Base-by-base conservation (phyloP, 92 coral and sea anemone genomes). In the Ricordea florida region DNA sequence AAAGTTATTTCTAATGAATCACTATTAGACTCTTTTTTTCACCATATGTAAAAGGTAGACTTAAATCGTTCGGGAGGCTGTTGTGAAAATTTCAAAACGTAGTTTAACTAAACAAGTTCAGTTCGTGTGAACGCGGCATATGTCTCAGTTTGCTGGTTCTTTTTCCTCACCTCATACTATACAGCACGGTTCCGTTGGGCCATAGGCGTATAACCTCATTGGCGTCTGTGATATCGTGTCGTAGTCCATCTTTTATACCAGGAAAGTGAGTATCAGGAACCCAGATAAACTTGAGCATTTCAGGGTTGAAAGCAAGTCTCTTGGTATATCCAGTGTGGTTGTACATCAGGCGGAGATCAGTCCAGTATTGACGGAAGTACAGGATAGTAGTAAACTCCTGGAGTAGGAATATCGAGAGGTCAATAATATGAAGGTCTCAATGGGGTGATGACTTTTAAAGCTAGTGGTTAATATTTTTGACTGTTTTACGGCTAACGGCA, bases 141-240 rank as follows among this genome's bases (percentile, higher is more conserved):
- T n/a, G n/a, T n/a, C n/a, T n/a, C n/a, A n/a, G n/a, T n/a, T n/a
- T n/a, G n/a, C n/a, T n/a, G n/a, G n/a, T n/a, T n/a, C n/a, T n/a
- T n/a, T n/a, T n/a, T n/a, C n/a, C n/a, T n/a, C n/a, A 87, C 97
- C 97, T 87, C 97, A 91, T 91, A 53, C 97, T 91, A 48, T 91
- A 91, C 11, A 91, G 85, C 26, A 91, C 87, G 2, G 93, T 66
- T 0, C 97, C 97, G 58, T 91, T 77, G 0, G 97, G 93, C 71
- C 81, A 83, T n/a, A 91, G 48, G 13, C 97, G 67, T 15, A 91
- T 74, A 61, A 91, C 97, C 20, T 91, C 97, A 35, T 91, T 91
- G 14, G 77, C 68, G 47, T 78, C 86, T 4, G 97, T 91, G 55
- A 91, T 87, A 4, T 75, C 93, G 25, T 91, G 90, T 27, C 67